Evolutionary conservation across 2,888 invertebrate species (phyloP), one percentile per base, ranked within the genome.

Genomic region (Myopa testacea): DNA sequence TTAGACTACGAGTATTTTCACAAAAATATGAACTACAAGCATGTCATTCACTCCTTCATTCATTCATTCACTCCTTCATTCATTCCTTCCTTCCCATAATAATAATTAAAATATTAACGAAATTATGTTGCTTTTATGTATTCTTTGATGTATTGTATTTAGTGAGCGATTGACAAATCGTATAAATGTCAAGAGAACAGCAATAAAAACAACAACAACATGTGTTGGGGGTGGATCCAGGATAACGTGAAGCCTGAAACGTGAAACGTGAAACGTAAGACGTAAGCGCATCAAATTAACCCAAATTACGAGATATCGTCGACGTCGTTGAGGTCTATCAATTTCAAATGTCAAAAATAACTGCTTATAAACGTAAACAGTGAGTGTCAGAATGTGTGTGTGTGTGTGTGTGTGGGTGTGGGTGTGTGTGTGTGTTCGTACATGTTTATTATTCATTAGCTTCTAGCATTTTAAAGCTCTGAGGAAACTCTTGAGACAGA

Each of bases 391-490:
- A 50, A 50, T n/a, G 34, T 10, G 7, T 26, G 19, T 63, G 34
- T 34, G 34, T 63, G 12, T 4, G 10, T 2, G 62, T 34, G 3
- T 6, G 65, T 38, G 4, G 3, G 34, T 65, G 65, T 34, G n/a
- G n/a, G 37, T 37, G 6, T 34, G 19, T 10, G 14, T 38, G 38
- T 16, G 65, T 38, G 65, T 65, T 37, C 34, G 16, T 10, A 38
- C 14, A 14, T 38, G 65, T 65, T 65, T 37, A 34, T 34, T 65
- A 34, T 65, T 65, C 65, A 65, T 65, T 65, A 38, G 34, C 34
- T 65, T 34, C 38, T 65, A 34, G 8, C 34, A 65, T 65, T 65
- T 65, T 65, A 65, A 65, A 65, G 38, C 65, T 10, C 38, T 38
- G 14, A 10, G 38, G 37, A 7, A 26, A 26, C 62, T 62, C 62